Evolutionary conservation across 2,888 invertebrate genomes (phyloP).

Genomic region (Eudasyphora cyanicolor): DNA sequence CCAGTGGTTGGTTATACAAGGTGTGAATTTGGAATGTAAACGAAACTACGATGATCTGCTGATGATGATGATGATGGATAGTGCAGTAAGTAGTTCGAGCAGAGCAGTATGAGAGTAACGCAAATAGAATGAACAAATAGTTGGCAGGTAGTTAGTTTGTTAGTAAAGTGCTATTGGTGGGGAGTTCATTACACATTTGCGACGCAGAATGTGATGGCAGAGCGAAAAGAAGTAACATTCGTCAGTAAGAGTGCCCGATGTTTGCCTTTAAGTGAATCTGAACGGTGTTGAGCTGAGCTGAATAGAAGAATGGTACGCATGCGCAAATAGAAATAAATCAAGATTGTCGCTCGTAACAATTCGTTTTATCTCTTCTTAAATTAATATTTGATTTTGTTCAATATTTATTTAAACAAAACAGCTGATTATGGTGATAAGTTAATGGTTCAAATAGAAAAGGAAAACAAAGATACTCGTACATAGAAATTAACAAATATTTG

Average conservation of each 20-base stretch:
- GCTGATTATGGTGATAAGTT: slow-evolving; percentile 44
- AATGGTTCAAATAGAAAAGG: slow-evolving; percentile 40
- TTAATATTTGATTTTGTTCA: background rate
- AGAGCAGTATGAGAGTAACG: background rate
- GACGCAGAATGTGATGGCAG: background rate
- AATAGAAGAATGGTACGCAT: slow-evolving; percentile 8
- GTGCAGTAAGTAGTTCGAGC: background rate
- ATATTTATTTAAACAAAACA: slow-evolving; percentile 43
- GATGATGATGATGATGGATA: background rate
- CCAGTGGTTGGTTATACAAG: background rate
- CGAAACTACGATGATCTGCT: slow-evolving; percentile 19
- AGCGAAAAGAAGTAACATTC: background rate
- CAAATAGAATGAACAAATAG: slow-evolving; percentile 20
- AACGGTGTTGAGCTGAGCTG: background rate
- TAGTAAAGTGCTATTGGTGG: background rate
- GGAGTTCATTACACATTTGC: slow-evolving; percentile 24
- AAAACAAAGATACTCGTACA: slow-evolving; percentile 12
- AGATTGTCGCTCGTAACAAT: background rate
- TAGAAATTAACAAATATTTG: slow-evolving; percentile 39
- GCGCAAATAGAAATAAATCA: slow-evolving; percentile 21
- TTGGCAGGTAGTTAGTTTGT: slow-evolving; percentile 20
- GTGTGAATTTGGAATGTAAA: slow-evolving; percentile 54
- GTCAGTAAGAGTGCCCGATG: background rate
- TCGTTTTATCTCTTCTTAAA: slow-evolving; percentile 4
- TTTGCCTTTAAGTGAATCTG: too few species aligned